Evolutionary conservation across 2,113 vertebrate species (phyloP), one percentile per base, ranked within the genome.

Genomic region (Antechinus flavipes): DNA sequence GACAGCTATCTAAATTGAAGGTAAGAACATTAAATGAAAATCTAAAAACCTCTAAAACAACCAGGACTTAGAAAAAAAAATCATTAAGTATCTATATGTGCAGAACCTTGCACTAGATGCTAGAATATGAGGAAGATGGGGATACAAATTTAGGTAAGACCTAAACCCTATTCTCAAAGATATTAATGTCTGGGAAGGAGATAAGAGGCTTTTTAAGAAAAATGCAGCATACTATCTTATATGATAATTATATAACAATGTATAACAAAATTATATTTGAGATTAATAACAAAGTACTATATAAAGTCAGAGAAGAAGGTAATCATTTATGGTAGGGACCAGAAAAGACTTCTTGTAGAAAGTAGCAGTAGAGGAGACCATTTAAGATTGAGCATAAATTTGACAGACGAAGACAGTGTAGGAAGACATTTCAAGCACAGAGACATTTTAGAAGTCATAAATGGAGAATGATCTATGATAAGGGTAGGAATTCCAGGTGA

Each of bases 1-100:
- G 99, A 97, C 99, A 99, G 68, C 98, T 99, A 97, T 99, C 99
- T 96, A 99, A 99, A 98, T 99, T 99, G 96, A 99, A 99, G 99
- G 99, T 99, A 99, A 98, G 92, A 94, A 90, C 95, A 97, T 95
- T 94, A 97, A 96, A 95, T 89, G 61, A 95, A 96, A 91, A 55
- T 93, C 26, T 91, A 42, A 24, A 55, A 76, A 54, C 90, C 46
- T 91, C 84, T 91, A 30, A 23, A 84, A 68, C 6, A 84, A 84
- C 68, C 7, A 76, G 19, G 14, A n/a, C 14, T 76, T 76, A 84
- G 16, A 19, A 12, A 61, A 68, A 84, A 35, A 84, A 84, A 42
- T 23, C 42, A 84, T 84, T 84, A 84, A 42, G 19, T 6, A 84
- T 19, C 16, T 42, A 23, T 42, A 1, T 23, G 7, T 84, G n/a